These are phyloP conservation scores for Drosophila orena DNA, from an alignment of 1,140 invertebrate species.

Conservation along the genomic window DNA sequence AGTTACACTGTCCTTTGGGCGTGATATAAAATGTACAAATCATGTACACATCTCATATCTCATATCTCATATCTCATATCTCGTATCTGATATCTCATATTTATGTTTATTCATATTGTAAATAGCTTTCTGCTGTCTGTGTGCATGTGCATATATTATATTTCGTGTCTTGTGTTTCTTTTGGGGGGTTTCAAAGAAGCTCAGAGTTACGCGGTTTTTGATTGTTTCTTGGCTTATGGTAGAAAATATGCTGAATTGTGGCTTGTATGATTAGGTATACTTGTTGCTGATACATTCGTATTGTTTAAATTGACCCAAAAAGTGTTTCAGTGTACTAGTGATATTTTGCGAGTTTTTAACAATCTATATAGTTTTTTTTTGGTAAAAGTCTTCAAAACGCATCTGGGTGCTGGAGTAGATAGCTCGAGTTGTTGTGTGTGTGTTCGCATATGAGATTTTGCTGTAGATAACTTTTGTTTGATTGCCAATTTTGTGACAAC, in stretches of 20 bases:
- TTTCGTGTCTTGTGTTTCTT: slow-evolving; percentile 15
- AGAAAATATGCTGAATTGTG: slow-evolving; percentile 34
- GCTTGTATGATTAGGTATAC: slow-evolving; percentile 30
- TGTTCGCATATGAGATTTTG: slow-evolving; percentile 12
- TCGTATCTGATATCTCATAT: slow-evolving; percentile 24
- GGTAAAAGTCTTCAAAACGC: slow-evolving; percentile 72
- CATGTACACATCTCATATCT: slow-evolving; percentile 20
- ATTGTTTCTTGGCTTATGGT: slow-evolving; percentile 62
- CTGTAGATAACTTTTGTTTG: slow-evolving; percentile 16
- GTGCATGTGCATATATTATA: slow-evolving; percentile 27
- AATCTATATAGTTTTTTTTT: slow-evolving; percentile 14
- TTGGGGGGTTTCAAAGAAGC: slow-evolving; percentile 59
- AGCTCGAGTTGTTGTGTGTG: slow-evolving; percentile 20
- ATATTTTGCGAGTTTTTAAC: not conserved
- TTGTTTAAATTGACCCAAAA: slow-evolving; percentile 73
- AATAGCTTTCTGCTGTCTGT: slow-evolving; percentile 38
- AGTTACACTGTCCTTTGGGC: slow-evolving; percentile 81
- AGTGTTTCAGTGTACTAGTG: slow-evolving; percentile 34
- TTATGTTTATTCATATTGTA: slow-evolving; percentile 43
- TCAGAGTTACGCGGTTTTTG: slow-evolving; percentile 76
- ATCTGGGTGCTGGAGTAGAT: slow-evolving; percentile 43
- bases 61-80: slow-evolving; percentile 23
- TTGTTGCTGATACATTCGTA: slow-evolving; percentile 31
- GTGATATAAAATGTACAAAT: slow-evolving; percentile 62
- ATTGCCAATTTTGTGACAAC: slow-evolving; percentile 54